Conservation (phyloP, 2,797 vertebrate genomes). For the Acestrorhynchus altus region DNA sequence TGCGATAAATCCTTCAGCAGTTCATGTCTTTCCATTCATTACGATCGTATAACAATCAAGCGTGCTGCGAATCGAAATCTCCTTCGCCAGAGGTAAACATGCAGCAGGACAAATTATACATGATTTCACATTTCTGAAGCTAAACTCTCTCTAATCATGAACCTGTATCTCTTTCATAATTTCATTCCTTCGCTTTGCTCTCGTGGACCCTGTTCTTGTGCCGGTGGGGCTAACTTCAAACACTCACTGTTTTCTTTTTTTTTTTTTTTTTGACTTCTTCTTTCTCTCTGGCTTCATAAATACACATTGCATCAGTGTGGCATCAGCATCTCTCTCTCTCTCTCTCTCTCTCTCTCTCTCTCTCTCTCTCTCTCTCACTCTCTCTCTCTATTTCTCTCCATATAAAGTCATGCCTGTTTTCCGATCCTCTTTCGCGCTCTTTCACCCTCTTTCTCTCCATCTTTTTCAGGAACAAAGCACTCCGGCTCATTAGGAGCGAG, state of each 20-base stretch:
- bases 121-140: slow-evolving; percentile 20
- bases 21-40: slow-evolving; percentile 11
- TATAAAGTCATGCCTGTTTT: slow-evolving; percentile 31
- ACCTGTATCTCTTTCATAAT: slow-evolving; percentile 35
- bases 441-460: slow-evolving; percentile 28
- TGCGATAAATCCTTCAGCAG: slow-evolving; percentile 11
- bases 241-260: slow-evolving; percentile 34
- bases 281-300: slow-evolving; percentile 45
- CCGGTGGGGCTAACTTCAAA: slow-evolving; percentile 48
- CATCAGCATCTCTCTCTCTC: slow-evolving; percentile 52
- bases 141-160: slow-evolving; percentile 35
- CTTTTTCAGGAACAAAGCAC: slow-evolving; percentile 56
- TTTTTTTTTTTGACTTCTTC: slow-evolving; percentile 31
- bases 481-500: slow-evolving; percentile 55
- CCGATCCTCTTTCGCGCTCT: slow-evolving; percentile 16
- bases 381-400: slow-evolving; percentile 23
- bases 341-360: slow-evolving; percentile 38
- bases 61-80: background rate
- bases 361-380: slow-evolving; percentile 42
- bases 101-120: slow-evolving; percentile 1
- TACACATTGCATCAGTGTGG: slow-evolving; percentile 56
- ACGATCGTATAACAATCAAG: slow-evolving; percentile 10
- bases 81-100: slow-evolving; percentile 8
- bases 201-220: slow-evolving; percentile 31
- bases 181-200: slow-evolving; percentile 31